Evolutionary conservation across 2,113 vertebrate genomes (phyloP), one percentile per base, ranked within the genome.

Genomic region (Chiloscyllium plagiosum): DNA sequence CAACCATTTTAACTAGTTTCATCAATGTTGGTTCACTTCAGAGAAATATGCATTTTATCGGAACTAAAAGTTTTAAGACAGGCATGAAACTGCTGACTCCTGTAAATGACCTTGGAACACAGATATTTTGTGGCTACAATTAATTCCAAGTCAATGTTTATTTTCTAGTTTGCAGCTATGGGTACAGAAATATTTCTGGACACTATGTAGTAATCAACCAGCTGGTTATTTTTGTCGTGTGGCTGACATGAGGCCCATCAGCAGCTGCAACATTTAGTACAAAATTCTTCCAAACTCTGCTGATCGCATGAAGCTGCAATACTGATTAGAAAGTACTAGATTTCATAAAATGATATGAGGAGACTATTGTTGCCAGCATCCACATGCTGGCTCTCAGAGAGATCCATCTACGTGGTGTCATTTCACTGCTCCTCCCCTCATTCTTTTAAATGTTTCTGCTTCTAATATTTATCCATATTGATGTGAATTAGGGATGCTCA

Each of bases 31-130:
- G 56, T 4, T 65, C 61, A 20, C 37, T 93, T 68, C 17, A 93
- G 33, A 33, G 4, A 93, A 68, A 66, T 37, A 61, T 7, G 0
- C 61, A 65, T 33, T 7, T 15, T 68, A 37, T 19, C 7, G 33
- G 33, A 93, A 37, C 19, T 66, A 37, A n/a, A 93, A 22, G 42
- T 24, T 20, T 17, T 37, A 93, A 66, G n/a, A 2, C n/a, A 80
- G 66, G 89, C 61, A 65, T 42, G 47, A 42, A 68, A 17, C 56
- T 93, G 29, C 90, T 37, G 5, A 2, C 33, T 26, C 33, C 1
- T 93, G 61, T 26, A 90, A 90, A 90, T 93, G 90, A 37, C 29
- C n/a, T 93, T 93, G 90, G 61, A 66, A 37, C 19, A 22, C 90
- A 37, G 15, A 93, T 2, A 19, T 68, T 65, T 68, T 93, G 37